Percentiles rank a stretch among this genome's conserved stretches.
Evolutionary conservation across 2,113 vertebrate genomes (phyloP).

Genomic region (Grammomys dolichurus): DNA sequence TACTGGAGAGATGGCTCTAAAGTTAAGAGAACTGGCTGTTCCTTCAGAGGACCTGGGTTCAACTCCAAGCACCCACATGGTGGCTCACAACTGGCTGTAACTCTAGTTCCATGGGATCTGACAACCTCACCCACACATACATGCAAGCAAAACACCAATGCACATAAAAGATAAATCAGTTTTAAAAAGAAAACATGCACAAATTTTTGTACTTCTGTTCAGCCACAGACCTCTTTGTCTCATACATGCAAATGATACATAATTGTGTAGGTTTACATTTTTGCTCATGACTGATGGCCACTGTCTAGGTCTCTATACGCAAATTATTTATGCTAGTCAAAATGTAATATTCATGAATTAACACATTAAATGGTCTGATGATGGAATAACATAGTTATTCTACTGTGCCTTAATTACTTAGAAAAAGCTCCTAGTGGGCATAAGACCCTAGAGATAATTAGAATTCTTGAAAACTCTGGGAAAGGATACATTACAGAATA

Average conservation of each 20-base stretch:
- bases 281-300: neutral
- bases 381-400: neutral
- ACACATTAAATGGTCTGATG: neutral
- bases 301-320: neutral
- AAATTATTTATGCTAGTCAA: constrained; percentile 53
- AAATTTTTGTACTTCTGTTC: neutral
- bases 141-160: neutral
- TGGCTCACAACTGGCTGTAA: neutral
- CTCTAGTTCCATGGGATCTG: neutral
- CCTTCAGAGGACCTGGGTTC: neutral
- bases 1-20: neutral
- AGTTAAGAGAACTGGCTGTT: neutral
- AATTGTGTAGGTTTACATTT: constrained; percentile 36
- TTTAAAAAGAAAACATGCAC: neutral
- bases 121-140: neutral
- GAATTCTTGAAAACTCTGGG: constrained; percentile 37
- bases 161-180: neutral
- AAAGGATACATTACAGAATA: neutral
- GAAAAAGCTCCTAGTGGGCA: constrained; percentile 1
- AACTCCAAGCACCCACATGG: neutral
- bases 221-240: neutral
- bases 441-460: constrained; percentile 4
- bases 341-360: constrained; percentile 61
- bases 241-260: neutral
- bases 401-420: constrained; percentile 56